phyloP scores from a whole-genome alignment of 2,888 invertebrate genomes.

The Habrosyne pyritoides region DNA sequence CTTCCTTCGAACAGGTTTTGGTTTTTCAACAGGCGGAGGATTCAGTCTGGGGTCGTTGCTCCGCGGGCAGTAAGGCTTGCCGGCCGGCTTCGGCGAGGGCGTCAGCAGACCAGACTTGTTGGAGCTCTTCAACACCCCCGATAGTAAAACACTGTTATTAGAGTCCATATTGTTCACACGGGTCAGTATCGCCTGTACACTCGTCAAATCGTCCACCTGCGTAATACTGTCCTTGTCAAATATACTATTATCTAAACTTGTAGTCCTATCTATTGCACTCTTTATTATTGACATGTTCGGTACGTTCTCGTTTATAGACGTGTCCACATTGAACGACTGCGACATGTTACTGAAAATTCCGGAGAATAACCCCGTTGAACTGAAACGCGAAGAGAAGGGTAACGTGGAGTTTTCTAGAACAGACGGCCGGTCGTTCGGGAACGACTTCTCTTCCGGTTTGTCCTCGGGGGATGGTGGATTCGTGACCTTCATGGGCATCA shows the following conservation, averaged over 20 bases:
- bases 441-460: conserved; percentile 38
- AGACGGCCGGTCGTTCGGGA: conserved; percentile 50
- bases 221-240: conserved; percentile 69
- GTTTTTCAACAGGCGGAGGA: conserved; percentile 75
- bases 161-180: conserved; percentile 81
- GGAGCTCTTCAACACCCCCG: conserved; percentile 71
- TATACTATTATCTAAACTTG: conserved; percentile 73
- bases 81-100: conserved; percentile 41
- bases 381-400: conserved; percentile 68
- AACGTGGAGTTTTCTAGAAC: conserved; percentile 56
- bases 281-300: conserved; percentile 78
- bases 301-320: conserved; percentile 65
- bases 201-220: conserved; percentile 72
- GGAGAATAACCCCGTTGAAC: conserved; percentile 73
- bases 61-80: conserved; percentile 51
- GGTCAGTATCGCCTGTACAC: conserved; percentile 77
- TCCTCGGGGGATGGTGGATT: conserved; percentile 40
- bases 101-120: conserved; percentile 43
- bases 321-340: conserved; percentile 59
- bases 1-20: conserved; percentile 81
- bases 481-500: conserved; percentile 43
- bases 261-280: conserved; percentile 80
- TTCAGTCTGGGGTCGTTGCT: conserved; percentile 72
- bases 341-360: conserved; percentile 75
- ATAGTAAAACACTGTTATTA: conserved; percentile 77